A percentile compares a stretch with the other conserved stretches of the same genome.
Evolutionary conservation across 2,113 vertebrate species (phyloP).

Genomic region (Sinocyclocheilus anophthalmus): DNA sequence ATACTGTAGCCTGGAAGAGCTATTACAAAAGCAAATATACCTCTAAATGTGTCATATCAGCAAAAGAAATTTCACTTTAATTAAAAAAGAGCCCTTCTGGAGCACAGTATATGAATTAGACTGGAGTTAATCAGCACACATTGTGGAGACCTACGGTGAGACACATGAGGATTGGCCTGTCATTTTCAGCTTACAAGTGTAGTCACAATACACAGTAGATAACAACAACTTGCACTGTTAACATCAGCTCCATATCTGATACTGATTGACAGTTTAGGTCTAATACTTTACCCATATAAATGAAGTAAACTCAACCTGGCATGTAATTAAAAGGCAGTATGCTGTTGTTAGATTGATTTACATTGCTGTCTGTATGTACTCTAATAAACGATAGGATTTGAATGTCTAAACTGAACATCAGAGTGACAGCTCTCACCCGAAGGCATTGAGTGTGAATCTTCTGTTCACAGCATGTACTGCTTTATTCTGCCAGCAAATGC

Average conservation of each 20-base stretch:
- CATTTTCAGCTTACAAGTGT: background rate
- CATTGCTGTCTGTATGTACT: slow-evolving; percentile 20
- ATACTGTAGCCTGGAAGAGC: slow-evolving; percentile 35
- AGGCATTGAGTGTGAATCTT: slow-evolving; percentile 42
- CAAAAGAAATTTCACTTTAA: slow-evolving; percentile 23
- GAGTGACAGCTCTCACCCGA: slow-evolving; percentile 39
- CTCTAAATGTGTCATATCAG: slow-evolving; percentile 35
- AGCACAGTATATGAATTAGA: slow-evolving; percentile 32
- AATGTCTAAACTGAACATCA: slow-evolving; percentile 47
- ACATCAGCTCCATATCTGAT: background rate
- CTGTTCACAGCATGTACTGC: slow-evolving; percentile 50
- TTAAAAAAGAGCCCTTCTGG: slow-evolving; percentile 40
- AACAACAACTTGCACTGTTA: background rate
- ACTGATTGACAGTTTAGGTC: slow-evolving; percentile 8
- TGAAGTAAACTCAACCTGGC: slow-evolving; percentile 13
- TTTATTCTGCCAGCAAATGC: slow-evolving; percentile 59
- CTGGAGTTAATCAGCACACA: slow-evolving; percentile 33
- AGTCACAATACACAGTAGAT: background rate
- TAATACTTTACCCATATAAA: background rate
- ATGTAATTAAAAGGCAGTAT: slow-evolving; percentile 36
- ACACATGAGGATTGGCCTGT: background rate
- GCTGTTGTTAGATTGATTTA: slow-evolving; percentile 24
- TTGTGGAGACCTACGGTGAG: background rate
- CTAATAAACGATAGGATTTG: slow-evolving; percentile 28
- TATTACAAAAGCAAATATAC: slow-evolving; percentile 26